phyloP scores from a whole-genome alignment of 1,140 invertebrate genomes.

The Neotoxoptera formosana region DNA sequence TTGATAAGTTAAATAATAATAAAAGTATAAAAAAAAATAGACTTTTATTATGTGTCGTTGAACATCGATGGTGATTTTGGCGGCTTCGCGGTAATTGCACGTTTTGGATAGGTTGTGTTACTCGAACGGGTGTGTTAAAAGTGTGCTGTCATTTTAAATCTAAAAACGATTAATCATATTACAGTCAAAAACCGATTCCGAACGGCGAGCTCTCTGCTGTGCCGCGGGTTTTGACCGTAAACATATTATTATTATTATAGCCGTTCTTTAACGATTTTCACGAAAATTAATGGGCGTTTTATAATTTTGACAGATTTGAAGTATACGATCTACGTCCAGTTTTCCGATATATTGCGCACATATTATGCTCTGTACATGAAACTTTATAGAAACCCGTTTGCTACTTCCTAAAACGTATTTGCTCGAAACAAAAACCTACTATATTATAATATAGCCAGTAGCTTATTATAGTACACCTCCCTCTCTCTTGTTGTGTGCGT shows the following conservation, averaged over 20 bases:
- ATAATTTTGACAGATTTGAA: slow-evolving; percentile 18
- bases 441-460: no score
- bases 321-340: slow-evolving; percentile 6
- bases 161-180: slow-evolving; percentile 42
- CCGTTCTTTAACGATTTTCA: not conserved
- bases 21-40: not conserved
- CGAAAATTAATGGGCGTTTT: slow-evolving; percentile 29
- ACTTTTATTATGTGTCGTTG: not conserved
- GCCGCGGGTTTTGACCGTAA: not conserved
- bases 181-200: not conserved
- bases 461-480: no score
- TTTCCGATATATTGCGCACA: not conserved
- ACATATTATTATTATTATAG: not conserved
- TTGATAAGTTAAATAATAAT: not conserved
- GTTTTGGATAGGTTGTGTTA: not conserved
- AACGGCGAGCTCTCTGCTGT: no score
- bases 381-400: not conserved
- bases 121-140: no score
- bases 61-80: not conserved
- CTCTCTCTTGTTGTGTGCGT: not conserved
- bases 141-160: slow-evolving; percentile 22
- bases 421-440: not conserved
- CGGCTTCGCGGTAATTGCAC: not conserved
- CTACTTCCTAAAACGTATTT: not conserved
- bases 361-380: not conserved